Evolutionary conservation across 2,113 vertebrate genomes (phyloP), one percentile per base, ranked within the genome.

Genomic region (Podiceps cristatus): DNA sequence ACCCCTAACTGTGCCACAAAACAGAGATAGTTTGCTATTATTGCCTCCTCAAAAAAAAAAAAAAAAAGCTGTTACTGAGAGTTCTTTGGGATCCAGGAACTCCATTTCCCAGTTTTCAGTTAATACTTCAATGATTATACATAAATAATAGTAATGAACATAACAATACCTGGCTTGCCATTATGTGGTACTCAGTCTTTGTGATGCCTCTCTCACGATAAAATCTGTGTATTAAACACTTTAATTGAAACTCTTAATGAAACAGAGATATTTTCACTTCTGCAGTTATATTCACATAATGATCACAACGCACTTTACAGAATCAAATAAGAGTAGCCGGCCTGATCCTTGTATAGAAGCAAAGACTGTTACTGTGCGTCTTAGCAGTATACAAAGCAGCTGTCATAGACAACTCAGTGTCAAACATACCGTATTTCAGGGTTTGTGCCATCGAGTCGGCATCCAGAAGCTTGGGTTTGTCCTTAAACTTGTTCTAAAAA

Each of bases 211-310:
- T 92, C 68, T 89, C 52, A 52, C 0, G 2, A 90, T 80, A 92
- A 90, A 88, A 88, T 80, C 90, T 82, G 52, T 91, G 74, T 66
- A 88, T 96, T 86, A 90, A 96, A 95, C 60, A 74, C 37, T 68
- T 93, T 71, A 91, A 94, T 58, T 89, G 91, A 95, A 96, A 89
- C 64, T 83, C 72, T 42, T 74, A 74, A 78, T 84, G 86, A 90
- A 95, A 81, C 45, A 86, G 33, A 82, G 82, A 10, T 67, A 72
- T 77, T 91, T 93, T 86, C 33, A 67, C 59, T 58, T 37, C 10
- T 67, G 77, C 79, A 53, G 52, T 62, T 90, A 45, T 1, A 80
- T 2, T 67, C 90, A 64, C 56, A 31, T 31, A 56, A 64, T 24
- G 60, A 83, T 86, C 88, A 64, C 50, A 95, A 91, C 87, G 76